A percentile compares a stretch with the other conserved stretches of the same genome.
phyloP scores from a whole-genome alignment of 2,113 vertebrate genomes.

The Bubo bubo region DNA sequence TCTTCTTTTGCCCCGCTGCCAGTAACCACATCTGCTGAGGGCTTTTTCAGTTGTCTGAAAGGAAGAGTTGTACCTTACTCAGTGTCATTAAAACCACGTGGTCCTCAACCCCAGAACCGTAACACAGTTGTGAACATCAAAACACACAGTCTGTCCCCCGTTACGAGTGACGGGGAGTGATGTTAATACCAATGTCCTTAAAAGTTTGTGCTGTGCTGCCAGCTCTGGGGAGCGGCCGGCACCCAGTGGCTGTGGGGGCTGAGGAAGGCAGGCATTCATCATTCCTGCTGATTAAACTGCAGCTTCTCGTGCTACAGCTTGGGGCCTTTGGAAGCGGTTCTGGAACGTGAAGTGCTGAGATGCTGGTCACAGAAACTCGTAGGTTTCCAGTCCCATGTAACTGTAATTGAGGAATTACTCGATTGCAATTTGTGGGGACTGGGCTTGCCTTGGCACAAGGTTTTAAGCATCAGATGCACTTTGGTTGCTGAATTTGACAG shows the following conservation, averaged over 20 bases:
- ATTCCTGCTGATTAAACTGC: background rate
- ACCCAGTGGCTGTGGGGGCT: background rate
- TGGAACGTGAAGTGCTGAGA: background rate
- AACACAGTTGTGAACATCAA: background rate
- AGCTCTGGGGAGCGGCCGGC: background rate
- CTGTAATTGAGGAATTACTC: background rate
- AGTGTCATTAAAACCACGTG: background rate
- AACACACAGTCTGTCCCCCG: background rate
- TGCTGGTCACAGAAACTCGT: background rate
- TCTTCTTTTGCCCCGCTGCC: background rate
- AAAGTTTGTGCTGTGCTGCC: background rate
- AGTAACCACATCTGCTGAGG: background rate
- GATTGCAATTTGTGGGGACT: background rate
- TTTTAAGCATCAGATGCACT: slow-evolving; percentile 17
- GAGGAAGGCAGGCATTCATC: background rate
- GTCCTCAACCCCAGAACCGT: background rate
- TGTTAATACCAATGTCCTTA: background rate
- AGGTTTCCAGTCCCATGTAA: background rate
- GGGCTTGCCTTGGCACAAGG: background rate
- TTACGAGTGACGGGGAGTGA: background rate
- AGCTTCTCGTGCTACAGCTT: background rate
- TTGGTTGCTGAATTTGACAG: slow-evolving; percentile 52
- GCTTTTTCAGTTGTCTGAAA: background rate
- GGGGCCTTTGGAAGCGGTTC: background rate
- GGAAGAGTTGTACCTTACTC: background rate